Evolutionary conservation across 1,140 invertebrate species (phyloP), one percentile per base, ranked within the genome.

Genomic region (Sesamia nonagrioides): DNA sequence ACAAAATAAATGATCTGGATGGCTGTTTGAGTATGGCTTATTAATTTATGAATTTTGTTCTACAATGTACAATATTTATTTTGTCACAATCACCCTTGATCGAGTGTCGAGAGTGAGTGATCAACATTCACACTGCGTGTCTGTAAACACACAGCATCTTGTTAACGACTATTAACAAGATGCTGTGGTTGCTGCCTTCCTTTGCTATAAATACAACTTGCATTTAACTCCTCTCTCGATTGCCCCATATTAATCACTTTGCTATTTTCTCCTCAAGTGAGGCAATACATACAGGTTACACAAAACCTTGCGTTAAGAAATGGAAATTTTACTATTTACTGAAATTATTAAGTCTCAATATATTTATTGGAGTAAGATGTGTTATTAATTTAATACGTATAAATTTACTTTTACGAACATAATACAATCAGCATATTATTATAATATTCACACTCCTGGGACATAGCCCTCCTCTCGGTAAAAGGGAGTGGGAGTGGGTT

Each of bases 251-350:
- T 48, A 11, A 13, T 9, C 8, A 17, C 37, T 18, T 37, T 1
- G 50, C 50, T 40, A 73, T 58, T 58, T 60, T 58, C 37, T 73
- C 37, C 17, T 2, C 18, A 58, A 73, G 52, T 58, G 37, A 54
- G 50, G 17, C 35, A 35, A 18, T 58, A 58, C 40, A 42, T 63
- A 75, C 35, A 63, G 17, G 61, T 17, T 66, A 15, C 37, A 17
- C 37, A 18, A 6, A 35, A 37, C 9, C 17, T 61, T 17, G 9
- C 37, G 61, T 40, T 1, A 42, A 17, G 17, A 63, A 37, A 17
- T 37, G 5, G 6, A 37, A 6, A 37, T 35, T 35, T 2, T 17
- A 1, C 27, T 7, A 61, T 6, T 54, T 21, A 54, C n/a, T n/a
- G n/a, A n/a, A n/a, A n/a, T n/a, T n/a, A n/a, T n/a, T n/a, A n/a